A percentile compares a stretch with the other conserved stretches of the same genome.
phyloP scores from a whole-genome alignment of 2,113 vertebrate species.

The Aegithalos caudatus region DNA sequence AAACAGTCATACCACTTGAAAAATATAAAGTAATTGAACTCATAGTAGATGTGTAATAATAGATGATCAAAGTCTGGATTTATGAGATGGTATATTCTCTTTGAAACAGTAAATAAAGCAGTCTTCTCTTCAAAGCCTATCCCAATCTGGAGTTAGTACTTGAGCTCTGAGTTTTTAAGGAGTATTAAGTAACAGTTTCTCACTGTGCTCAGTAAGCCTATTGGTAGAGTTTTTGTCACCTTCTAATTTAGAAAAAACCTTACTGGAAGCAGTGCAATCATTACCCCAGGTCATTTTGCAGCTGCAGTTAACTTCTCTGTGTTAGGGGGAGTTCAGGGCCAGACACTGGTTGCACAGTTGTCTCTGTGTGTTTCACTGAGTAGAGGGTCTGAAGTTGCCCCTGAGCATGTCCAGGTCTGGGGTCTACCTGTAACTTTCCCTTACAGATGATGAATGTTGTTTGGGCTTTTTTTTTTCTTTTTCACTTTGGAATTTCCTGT shows the following conservation, averaged over 20 bases:
- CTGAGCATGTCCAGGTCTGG: neutral
- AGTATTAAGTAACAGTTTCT: neutral
- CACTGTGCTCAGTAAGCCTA: neutral
- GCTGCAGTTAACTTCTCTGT: neutral
- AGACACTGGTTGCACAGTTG: neutral
- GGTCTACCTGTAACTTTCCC: neutral
- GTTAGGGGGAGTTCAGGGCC: neutral
- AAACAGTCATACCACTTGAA: neutral
- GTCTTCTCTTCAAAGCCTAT: neutral
- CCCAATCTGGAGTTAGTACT: neutral
- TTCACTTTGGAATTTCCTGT: slow-evolving; percentile 1
- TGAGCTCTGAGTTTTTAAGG: neutral
- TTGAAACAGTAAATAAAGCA: neutral
- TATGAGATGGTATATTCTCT: neutral
- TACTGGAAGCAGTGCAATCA: neutral
- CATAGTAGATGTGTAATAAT: neutral
- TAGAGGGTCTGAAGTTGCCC: neutral
- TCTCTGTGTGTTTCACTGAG: neutral
- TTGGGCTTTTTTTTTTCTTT: neutral
- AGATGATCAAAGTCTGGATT: neutral
- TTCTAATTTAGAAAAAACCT: neutral
- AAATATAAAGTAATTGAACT: neutral
- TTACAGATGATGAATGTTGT: neutral
- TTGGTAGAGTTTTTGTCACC: neutral
- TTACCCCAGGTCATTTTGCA: neutral